Base-by-base conservation (phyloP, 2,888 invertebrate genomes). In the Folsomia manolachei region DNA sequence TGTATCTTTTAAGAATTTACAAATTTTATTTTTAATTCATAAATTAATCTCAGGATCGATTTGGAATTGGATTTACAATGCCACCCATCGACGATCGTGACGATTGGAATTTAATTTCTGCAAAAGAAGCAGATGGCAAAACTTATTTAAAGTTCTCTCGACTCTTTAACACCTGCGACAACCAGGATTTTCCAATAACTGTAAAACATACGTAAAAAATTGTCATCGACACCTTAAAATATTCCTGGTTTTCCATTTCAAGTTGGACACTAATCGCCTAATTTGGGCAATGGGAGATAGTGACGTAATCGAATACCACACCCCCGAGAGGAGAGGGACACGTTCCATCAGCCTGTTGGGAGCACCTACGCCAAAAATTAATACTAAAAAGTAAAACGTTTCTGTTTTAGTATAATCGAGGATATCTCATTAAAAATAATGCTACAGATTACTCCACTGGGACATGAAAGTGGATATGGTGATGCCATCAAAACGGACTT, bases 261-360 rank as follows among this genome's bases (percentile, higher is more conserved):
- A 56, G 56, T 24, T 66, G 21, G 71, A 51, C 19, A 71, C 71
- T 0, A 61, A 27, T 19, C 53, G 71, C 7, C 19, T 71, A 1
- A 71, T 71, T 11, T 71, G 71, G 71, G 71, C 71, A 2, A 23
- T 67, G 39, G 71, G 71, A 23, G 27, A 9, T 1, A 51, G 11
- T 1, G 71, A 71, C 52, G 23, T 0, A 52, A 26, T 71, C 1
- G 25, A 19, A 27, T 52, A 71, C n/a, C 71, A 71, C 26, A 11
- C 19, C 1, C 7, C 39, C 1, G 25, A 60, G 2, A 21, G 67
- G n/a, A 23, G 70, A 56, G 70, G 70, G 9, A 56, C 56, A 1
- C 25, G 60, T 4, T 71, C 70, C 2, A 2, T 71, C 21, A 65
- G 25, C 18, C 27, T 71, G 11, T 14, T 71, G 1, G 65, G 23